Evolutionary conservation across 2,113 vertebrate species (phyloP).

Genomic region (Zapus hudsonius): DNA sequence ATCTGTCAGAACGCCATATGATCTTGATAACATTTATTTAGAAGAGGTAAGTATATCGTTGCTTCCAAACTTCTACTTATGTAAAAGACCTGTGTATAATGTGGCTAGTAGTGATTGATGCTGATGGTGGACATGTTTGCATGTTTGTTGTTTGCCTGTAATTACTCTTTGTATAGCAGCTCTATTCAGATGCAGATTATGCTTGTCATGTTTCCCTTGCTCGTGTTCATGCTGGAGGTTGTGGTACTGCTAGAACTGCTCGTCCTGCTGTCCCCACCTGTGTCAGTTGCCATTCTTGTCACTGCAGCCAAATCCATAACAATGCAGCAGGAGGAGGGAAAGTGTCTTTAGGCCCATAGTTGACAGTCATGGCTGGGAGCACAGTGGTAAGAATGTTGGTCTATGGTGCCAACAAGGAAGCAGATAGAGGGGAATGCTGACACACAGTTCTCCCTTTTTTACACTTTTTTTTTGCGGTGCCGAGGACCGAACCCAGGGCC

Average conservation of each 20-base stretch:
- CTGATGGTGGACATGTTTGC: background rate
- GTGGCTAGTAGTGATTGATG: background rate
- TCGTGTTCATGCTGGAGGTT: background rate
- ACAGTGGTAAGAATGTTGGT: background rate
- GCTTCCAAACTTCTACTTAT: background rate
- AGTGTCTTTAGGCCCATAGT: background rate
- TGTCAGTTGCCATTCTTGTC: background rate
- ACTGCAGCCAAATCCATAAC: no score
- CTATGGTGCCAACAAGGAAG: background rate
- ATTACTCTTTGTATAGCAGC: background rate
- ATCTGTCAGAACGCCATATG: constrained; percentile 95
- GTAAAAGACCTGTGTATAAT: background rate
- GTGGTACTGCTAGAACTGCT: background rate
- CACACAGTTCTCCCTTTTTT: background rate
- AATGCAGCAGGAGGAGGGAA: no score
- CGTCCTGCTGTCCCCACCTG: background rate
- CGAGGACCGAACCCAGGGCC: no score
- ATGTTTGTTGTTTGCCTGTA: background rate
- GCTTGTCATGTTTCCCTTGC: background rate
- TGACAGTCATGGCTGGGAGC: background rate
- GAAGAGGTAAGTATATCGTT: constrained; percentile 90
- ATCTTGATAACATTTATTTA: constrained; percentile 98
- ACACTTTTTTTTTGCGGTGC: no score
- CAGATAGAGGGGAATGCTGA: background rate
- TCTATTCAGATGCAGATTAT: background rate